Conservation (phyloP, 2,113 vertebrate genomes). For the Atlantisia rogersi region DNA sequence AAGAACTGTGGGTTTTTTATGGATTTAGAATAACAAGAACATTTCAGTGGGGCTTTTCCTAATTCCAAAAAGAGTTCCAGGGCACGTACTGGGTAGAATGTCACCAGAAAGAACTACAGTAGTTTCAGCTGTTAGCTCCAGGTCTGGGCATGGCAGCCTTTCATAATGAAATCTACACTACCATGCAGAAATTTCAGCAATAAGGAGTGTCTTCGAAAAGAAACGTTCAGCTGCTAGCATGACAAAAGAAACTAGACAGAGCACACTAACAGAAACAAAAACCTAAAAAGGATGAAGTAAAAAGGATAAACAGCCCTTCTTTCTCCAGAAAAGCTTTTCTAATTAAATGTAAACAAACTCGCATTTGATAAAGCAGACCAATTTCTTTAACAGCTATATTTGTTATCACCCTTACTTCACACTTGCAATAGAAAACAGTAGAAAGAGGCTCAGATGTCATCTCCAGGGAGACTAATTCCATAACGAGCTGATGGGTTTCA, state of each 20-base stretch:
- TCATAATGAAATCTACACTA: neutral
- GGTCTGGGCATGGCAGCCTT: neutral
- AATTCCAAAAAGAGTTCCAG: neutral
- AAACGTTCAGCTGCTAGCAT: neutral
- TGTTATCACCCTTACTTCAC: neutral
- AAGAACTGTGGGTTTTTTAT: neutral
- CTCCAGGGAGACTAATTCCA: slow-evolving; percentile 31
- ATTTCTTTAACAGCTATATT: slow-evolving; percentile 16
- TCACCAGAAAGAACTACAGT: neutral
- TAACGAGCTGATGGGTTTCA: slow-evolving; percentile 13
- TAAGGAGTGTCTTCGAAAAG: neutral
- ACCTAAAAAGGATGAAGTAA: neutral
- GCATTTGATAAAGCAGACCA: neutral
- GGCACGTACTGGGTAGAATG: neutral
- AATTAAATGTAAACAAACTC: slow-evolving; percentile 49
- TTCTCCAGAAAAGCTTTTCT: slow-evolving; percentile 22
- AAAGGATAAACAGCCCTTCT: neutral
- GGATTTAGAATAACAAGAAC: neutral
- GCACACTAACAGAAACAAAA: neutral
- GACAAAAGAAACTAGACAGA: neutral
- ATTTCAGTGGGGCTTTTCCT: neutral
- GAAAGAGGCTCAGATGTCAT: slow-evolving; percentile 26
- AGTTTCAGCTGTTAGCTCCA: neutral
- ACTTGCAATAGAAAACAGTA: neutral
- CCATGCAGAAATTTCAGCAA: neutral